A percentile compares a stretch with the other conserved stretches of the same genome.
These are phyloP conservation scores for Allobates femoralis DNA, from an alignment of 2,797 vertebrate species.

Conservation along the genomic window DNA sequence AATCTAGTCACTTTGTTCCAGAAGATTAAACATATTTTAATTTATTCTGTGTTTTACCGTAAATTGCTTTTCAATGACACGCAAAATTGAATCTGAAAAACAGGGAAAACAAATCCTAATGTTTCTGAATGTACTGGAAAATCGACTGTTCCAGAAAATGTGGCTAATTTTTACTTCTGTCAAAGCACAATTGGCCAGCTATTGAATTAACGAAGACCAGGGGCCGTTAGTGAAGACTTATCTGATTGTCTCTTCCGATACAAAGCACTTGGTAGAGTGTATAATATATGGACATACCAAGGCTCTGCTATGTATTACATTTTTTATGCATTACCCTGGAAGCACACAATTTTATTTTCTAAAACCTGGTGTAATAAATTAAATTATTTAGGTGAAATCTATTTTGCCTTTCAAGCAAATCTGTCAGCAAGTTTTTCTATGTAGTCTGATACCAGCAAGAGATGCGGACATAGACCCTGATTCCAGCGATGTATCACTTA, in stretches of 20 bases:
- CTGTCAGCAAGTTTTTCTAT: too few relatives aligned
- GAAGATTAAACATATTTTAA: slow-evolving; percentile 56
- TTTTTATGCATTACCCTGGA: background rate
- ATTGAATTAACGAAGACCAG: slow-evolving; percentile 29
- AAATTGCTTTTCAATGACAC: slow-evolving; percentile 45
- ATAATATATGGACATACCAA: background rate
- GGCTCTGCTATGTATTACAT: background rate
- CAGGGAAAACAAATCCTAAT: slow-evolving; percentile 37
- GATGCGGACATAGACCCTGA: too few relatives aligned
- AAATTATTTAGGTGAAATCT: background rate
- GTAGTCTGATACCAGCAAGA: too few relatives aligned
- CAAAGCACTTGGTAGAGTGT: background rate
- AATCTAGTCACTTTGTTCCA: slow-evolving; percentile 51
- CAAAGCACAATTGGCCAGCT: slow-evolving; percentile 30
- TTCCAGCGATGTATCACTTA: too few relatives aligned
- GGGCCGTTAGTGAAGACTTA: background rate
- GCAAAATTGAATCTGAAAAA: slow-evolving; percentile 41
- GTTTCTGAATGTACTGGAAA: slow-evolving; percentile 27
- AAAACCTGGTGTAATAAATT: background rate
- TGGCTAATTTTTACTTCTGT: slow-evolving; percentile 38
- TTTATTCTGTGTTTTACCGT: slow-evolving; percentile 55
- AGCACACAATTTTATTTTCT: background rate
- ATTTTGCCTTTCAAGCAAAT: background rate
- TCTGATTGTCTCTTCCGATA: slow-evolving; percentile 7
- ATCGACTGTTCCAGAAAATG: slow-evolving; percentile 21